Evolutionary conservation across 2,797 vertebrate genomes (phyloP).

Genomic region (Lutjanus argentimaculatus): DNA sequence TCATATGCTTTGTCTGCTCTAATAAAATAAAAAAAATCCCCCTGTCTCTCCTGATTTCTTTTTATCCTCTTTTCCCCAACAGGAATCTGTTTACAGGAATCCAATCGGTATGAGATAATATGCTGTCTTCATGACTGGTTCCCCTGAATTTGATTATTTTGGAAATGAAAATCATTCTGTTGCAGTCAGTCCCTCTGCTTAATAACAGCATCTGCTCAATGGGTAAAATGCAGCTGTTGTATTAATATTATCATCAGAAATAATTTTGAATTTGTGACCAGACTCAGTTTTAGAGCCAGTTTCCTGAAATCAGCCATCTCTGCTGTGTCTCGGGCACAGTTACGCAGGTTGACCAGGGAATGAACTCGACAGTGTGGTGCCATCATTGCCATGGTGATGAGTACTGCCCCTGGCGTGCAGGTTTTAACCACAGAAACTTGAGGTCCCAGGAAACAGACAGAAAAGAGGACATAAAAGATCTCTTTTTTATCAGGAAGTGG

Average conservation of each 20-base stretch:
- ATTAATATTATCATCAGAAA: not conserved
- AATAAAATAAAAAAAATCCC: not conserved
- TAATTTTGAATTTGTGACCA: not conserved
- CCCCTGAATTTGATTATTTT: not conserved
- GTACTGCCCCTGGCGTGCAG: constrained; percentile 31
- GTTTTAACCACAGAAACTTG: constrained; percentile 51
- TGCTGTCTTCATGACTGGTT: too few relatives aligned
- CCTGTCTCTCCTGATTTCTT: not conserved
- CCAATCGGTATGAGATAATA: not conserved
- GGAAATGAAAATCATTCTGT: not conserved
- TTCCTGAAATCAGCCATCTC: constrained; percentile 3
- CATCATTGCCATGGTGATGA: constrained; percentile 50
- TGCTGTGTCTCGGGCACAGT: constrained; percentile 3
- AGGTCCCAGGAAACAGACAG: constrained; percentile 38
- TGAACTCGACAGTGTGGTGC: constrained; percentile 32
- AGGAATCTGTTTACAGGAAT: constrained; percentile 2
- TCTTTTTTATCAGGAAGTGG: constrained; percentile 60
- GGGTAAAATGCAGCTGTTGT: not conserved
- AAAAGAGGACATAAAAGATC: constrained; percentile 59
- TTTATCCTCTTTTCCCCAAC: not conserved
- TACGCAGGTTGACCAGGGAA: constrained; percentile 21
- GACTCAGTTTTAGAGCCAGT: constrained; percentile 4
- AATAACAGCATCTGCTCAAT: not conserved
- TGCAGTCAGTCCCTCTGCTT: not conserved
- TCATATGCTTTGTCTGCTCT: not conserved